These are phyloP conservation scores for Rhagonycha lutea DNA, from an alignment of 2,888 invertebrate genomes.

Conservation along the genomic window DNA sequence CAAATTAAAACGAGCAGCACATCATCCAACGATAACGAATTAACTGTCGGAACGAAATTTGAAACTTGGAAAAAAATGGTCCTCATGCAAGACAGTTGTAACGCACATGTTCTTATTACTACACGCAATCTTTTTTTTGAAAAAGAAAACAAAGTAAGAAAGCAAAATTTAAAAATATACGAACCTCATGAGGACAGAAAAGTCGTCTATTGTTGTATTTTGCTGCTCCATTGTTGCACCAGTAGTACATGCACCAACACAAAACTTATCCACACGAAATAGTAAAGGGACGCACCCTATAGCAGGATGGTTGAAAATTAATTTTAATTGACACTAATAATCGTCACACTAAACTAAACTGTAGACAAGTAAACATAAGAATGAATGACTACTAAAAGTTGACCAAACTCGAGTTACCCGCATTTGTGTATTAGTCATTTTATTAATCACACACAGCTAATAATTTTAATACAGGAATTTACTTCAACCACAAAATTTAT, in stretches of 20 bases:
- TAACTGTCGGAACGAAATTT: slow-evolving; percentile 6
- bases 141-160: neutral
- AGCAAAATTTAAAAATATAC: slow-evolving; percentile 8
- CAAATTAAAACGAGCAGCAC: slow-evolving; percentile 19
- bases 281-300: slow-evolving; percentile 36
- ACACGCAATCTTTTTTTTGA: neutral
- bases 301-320: slow-evolving; percentile 55
- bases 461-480: slow-evolving; percentile 26
- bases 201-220: slow-evolving; percentile 19
- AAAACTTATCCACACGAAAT: neutral
- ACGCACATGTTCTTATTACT: slow-evolving; percentile 6
- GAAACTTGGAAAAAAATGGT: slow-evolving; percentile 1
- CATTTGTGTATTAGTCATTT: slow-evolving; percentile 29
- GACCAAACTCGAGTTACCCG: slow-evolving; percentile 16
- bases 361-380: slow-evolving; percentile 22
- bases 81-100: slow-evolving; percentile 11
- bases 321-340: slow-evolving; percentile 52
- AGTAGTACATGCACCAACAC: neutral
- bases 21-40: slow-evolving; percentile 2
- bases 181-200: slow-evolving; percentile 20
- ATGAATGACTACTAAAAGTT: slow-evolving; percentile 22
- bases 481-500: slow-evolving; percentile 22
- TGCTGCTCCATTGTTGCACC: slow-evolving; percentile 7
- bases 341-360: slow-evolving; percentile 21
- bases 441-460: slow-evolving; percentile 28